phyloP scores from a whole-genome alignment of 30 jellyfish, hydroid and myxozoan species.

The Sanderia malayensis region DNA sequence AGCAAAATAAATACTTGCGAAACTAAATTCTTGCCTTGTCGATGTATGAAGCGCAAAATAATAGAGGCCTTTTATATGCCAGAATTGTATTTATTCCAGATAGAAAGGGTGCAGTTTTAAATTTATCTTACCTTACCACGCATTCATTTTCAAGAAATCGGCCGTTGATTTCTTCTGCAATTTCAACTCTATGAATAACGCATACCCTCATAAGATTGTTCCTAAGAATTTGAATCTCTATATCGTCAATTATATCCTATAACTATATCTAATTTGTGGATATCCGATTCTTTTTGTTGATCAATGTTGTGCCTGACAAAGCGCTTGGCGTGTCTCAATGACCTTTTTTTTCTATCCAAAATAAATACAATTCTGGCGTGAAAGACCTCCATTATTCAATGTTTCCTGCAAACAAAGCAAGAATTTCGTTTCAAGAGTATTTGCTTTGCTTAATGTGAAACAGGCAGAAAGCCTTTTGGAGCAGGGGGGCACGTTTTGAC shows the following conservation, averaged over 20 bases:
- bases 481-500: constrained; percentile 18
- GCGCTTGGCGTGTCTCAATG: constrained; percentile 44
- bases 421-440: background rate
- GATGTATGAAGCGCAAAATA: background rate
- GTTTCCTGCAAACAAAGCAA: background rate
- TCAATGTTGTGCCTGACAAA: constrained; percentile 17
- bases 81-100: constrained; percentile 22
- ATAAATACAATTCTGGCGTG: constrained; percentile 23
- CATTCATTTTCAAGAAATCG: too few relatives aligned
- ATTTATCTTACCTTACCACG: too few relatives aligned
- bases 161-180: too few relatives aligned
- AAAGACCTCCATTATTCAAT: background rate
- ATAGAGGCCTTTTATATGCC: background rate
- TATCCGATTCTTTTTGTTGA: constrained; percentile 1
- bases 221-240: too few relatives aligned
- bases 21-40: background rate
- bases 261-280: background rate
- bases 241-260: too few relatives aligned
- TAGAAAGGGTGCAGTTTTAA: too few relatives aligned
- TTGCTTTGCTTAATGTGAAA: background rate
- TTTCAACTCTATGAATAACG: too few relatives aligned
- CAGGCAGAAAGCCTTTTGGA: background rate
- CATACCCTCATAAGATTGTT: too few relatives aligned
- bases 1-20: background rate
- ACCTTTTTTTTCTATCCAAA: constrained; percentile 25